Base-by-base conservation (phyloP, 2,888 invertebrate genomes). In the Ephialtes manifestator region DNA sequence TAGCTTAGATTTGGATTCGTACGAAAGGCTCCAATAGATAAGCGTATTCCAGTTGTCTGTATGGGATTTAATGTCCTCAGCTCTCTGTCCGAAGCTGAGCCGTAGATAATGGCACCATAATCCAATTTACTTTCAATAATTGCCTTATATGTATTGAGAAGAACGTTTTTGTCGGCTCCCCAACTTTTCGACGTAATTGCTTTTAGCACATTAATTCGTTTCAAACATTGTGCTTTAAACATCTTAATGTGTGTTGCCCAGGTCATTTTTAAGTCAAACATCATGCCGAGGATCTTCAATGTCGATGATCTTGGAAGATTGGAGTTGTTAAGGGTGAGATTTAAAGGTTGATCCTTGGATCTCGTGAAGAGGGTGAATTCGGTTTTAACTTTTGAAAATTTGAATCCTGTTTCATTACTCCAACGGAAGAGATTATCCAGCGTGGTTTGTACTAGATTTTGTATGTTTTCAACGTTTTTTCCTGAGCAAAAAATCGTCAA, bases 81-180 rank as follows among this genome's bases (percentile, higher is more conserved):
- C 7, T 20, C 24, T 4, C 65, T 55, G 4, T 75, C 24, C n/a
- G 53, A 80, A 20, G 86, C 79, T 18, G 80, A 81, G n/a, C 79
- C 58, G 15, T 85, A 86, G n/a, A 86, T 84, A 4, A 55, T 72
- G 13, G 78, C 24, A 15, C 83, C 86, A 28, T 83, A 87, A 51
- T 85, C 84, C 0, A 87, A 68, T 77, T 84, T 85, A 1, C 81
- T 75, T 51, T 81, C 60, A 11, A 87, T 84, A 11, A 76, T 51
- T n/a, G 77, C 60, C 46, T 68, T 83, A 24, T 84, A 80, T 2
- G 85, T 82, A 18, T n/a, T 65, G 2, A 81, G 48, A 18, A 86
- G 67, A 24, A 72, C 77, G 13, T 46, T 55, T 51, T 53, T 39
- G 43, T 85, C 80, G 4, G 76, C 58, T 43, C 80, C 85, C 76